Conservation (phyloP, 2,113 vertebrate species). For the Polyodon spathula region DNA sequence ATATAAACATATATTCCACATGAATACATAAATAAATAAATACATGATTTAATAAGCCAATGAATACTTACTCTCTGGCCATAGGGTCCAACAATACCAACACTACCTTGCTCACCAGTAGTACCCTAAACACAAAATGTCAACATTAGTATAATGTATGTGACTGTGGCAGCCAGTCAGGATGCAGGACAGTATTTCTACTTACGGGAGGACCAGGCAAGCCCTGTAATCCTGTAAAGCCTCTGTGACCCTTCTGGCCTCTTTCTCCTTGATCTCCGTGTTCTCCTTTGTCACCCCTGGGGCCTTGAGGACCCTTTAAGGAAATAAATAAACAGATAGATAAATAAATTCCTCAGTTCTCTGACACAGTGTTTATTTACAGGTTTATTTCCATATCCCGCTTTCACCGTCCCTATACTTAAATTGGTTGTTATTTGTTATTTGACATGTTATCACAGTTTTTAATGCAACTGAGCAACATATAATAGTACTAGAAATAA, state of each 20-base stretch:
- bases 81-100: conserved; percentile 85
- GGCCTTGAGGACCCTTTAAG: conserved; percentile 89
- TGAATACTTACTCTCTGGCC: conserved; percentile 74
- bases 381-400: too few species aligned
- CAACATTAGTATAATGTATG: neutral
- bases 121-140: conserved; percentile 65
- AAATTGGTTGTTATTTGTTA: too few species aligned
- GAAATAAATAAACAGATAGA: neutral
- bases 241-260: conserved; percentile 95
- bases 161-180: neutral
- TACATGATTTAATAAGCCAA: too few species aligned
- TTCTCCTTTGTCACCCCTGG: conserved; percentile 94
- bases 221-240: conserved; percentile 91
- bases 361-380: too few species aligned
- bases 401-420: too few species aligned
- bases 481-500: too few species aligned
- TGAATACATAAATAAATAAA: too few species aligned
- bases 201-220: conserved; percentile 95
- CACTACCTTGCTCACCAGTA: conserved; percentile 81
- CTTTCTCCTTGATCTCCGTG: conserved; percentile 88
- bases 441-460: too few species aligned
- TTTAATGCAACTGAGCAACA: too few species aligned
- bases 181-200: conserved; percentile 2
- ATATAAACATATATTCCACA: too few species aligned
- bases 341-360: too few species aligned